Conservation (phyloP, 2,797 vertebrate genomes). For the Atherinosoma microstoma region DNA sequence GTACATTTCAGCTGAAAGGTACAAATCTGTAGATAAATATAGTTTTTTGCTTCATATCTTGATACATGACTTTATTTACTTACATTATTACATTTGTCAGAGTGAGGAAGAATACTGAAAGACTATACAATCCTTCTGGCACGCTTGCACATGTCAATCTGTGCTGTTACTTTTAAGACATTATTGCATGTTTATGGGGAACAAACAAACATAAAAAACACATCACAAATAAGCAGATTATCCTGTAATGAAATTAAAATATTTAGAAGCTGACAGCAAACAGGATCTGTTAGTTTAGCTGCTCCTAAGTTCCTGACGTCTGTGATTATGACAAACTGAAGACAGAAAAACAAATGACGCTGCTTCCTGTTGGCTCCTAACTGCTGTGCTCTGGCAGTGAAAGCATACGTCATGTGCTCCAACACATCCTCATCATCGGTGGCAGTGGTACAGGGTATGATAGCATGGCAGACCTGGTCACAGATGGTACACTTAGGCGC, state of each 20-base stretch:
- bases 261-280: not conserved
- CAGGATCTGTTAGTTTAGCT: not conserved
- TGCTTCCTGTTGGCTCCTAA: conserved; percentile 48
- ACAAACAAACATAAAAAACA: no score
- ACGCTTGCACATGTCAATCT: conserved; percentile 6
- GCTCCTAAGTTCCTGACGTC: not conserved
- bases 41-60: not conserved
- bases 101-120: not conserved
- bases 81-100: not conserved
- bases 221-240: conserved; percentile 1
- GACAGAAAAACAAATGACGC: conserved; percentile 46
- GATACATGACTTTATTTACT: not conserved
- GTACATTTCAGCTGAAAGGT: not conserved
- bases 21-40: not conserved
- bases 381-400: conserved; percentile 35
- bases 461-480: conserved; percentile 71
- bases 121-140: not conserved
- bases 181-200: conserved; percentile 1
- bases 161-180: conserved; percentile 6
- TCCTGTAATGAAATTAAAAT: not conserved
- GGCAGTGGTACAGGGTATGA: conserved; percentile 64
- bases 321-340: not conserved
- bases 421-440: conserved; percentile 45
- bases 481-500: conserved; percentile 77
- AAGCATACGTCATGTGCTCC: conserved; percentile 51